phyloP scores from a whole-genome alignment of 2,888 invertebrate species.

The Oligia latruncula region DNA sequence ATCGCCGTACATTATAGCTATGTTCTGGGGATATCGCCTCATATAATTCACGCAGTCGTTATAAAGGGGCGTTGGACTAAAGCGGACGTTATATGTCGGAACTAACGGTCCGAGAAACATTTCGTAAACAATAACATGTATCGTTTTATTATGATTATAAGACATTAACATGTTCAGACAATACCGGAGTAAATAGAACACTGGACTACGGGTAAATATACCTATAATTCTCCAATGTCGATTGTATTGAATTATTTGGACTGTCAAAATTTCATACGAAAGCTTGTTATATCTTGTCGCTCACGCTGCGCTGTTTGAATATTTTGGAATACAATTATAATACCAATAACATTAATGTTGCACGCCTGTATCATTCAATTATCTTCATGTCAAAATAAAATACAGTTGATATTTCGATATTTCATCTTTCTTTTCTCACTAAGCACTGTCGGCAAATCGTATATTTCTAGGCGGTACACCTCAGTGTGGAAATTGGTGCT shows the following conservation, averaged over 20 bases:
- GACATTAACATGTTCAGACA: slow-evolving; percentile 17
- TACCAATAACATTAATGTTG: slow-evolving; percentile 19
- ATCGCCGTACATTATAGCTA: slow-evolving; percentile 31
- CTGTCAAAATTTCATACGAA: slow-evolving; percentile 6
- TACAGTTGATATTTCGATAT: slow-evolving; percentile 17
- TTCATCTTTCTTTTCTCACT: slow-evolving; percentile 7
- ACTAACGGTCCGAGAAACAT: slow-evolving; percentile 42
- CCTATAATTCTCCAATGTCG: slow-evolving; percentile 13
- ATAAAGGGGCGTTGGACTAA: slow-evolving; percentile 40
- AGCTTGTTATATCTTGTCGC: background rate
- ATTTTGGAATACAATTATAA: slow-evolving; percentile 5
- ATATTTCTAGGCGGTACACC: slow-evolving; percentile 34
- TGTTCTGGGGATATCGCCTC: slow-evolving; percentile 23
- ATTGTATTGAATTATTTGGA: slow-evolving; percentile 29
- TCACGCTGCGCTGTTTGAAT: slow-evolving; percentile 6
- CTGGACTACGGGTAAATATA: background rate
- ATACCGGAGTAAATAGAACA: slow-evolving; percentile 2
- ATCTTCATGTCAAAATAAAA: slow-evolving; percentile 16
- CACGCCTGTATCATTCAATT: slow-evolving; percentile 4
- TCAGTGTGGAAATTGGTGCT: slow-evolving; percentile 51
- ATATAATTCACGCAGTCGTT: slow-evolving; percentile 43
- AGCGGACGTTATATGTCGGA: slow-evolving; percentile 37
- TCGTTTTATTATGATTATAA: slow-evolving; percentile 16
- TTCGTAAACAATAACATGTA: slow-evolving; percentile 42
- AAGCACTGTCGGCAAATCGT: slow-evolving; percentile 11